Base-by-base conservation (phyloP, 2,888 invertebrate species). In the Epinotia brunnichana region DNA sequence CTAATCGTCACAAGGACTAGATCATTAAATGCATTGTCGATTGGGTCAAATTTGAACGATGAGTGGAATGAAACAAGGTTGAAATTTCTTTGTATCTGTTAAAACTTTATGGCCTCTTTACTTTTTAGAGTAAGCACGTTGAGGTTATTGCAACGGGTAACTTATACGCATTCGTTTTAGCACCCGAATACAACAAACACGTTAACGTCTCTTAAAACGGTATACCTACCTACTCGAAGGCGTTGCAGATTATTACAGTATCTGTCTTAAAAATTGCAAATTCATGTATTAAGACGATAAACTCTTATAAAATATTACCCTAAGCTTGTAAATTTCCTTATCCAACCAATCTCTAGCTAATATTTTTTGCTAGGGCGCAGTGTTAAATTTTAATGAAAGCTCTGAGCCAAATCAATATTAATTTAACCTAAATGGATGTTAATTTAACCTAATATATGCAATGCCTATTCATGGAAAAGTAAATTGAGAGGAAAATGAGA, bases 361-460 rank as follows among this genome's bases (percentile, higher is more conserved):
- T 54, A 53, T 61, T 54, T 69, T 7, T 60, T 19, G 63, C 48
- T 57, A 29, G 3, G 41, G 19, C 24, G 13, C 35, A 53, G 54
- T 56, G 44, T 69, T 69, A 62, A 63, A 68, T 62, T 68, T 56
- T 62, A 68, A 73, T 73, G 72, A 68, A 41, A 56, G 35, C 44
- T 56, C 61, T 15, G 44, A 62, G 67, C 57, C 21, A 21, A 69
- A 73, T 73, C 73, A 69, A 73, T 73, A 73, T 39, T 61, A 39
- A 41, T 57, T 29, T 15, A 48, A 17, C 24, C 39, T 57, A 51
- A 73, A 73, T 69, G 13, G 56, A 72, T 72, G 72, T 62, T 72
- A 72, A 73, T 73, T 62, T 73, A 73, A 56, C 56, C 62, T 69
- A 73, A 73, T 73, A 29, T 59, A 73, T 73, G 57, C 73, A 62